A percentile compares a stretch with the other conserved stretches of the same genome.
Conservation (phyloP, 2,888 invertebrate species). For the Hartigia nigra region DNA sequence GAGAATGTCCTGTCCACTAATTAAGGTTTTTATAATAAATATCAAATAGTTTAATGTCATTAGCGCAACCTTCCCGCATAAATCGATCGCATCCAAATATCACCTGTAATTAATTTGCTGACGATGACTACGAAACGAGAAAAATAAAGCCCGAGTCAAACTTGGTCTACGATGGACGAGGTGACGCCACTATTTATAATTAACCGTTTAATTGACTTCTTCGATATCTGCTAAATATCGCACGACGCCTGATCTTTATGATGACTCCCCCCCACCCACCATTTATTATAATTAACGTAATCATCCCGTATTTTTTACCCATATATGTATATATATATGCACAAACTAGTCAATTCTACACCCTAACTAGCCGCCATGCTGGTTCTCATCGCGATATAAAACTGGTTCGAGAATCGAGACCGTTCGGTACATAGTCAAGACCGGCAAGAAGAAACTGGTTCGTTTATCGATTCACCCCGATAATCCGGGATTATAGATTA, state of each 20-base stretch:
- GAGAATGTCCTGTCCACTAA: background rate
- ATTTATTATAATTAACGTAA: background rate
- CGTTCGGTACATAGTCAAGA: background rate
- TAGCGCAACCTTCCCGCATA: background rate
- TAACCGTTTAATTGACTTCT: background rate
- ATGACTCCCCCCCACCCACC: background rate
- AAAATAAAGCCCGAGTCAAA: constrained; percentile 31
- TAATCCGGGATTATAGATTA: background rate
- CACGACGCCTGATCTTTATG: background rate
- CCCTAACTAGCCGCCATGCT: background rate
- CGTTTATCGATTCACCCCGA: background rate
- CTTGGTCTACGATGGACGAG: no score
- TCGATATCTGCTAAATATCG: background rate
- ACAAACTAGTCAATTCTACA: background rate
- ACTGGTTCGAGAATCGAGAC: background rate
- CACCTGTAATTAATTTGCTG: constrained; percentile 30
- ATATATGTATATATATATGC: background rate
- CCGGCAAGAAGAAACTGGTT: background rate
- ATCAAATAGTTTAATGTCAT: background rate
- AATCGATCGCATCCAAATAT: constrained; percentile 30
- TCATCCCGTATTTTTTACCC: background rate
- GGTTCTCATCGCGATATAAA: background rate
- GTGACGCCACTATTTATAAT: no score
- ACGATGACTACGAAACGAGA: constrained; percentile 37
- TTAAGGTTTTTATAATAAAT: background rate